A percentile compares a stretch with the other conserved stretches of the same genome.
Conservation (phyloP, 2,888 invertebrate species). For the Lottia gigantea region DNA sequence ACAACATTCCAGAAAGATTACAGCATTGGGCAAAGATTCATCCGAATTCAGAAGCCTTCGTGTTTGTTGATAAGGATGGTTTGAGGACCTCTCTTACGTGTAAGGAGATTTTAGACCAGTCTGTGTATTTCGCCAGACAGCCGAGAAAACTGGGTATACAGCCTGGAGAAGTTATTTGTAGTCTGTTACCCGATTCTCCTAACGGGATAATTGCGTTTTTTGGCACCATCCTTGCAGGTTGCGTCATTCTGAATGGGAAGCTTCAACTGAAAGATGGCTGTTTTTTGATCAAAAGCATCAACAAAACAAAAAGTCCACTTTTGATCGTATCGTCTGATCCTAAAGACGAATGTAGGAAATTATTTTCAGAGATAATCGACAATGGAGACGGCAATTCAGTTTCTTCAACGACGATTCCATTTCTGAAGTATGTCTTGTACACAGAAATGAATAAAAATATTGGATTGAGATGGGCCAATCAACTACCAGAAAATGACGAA, state of each 20-base stretch:
- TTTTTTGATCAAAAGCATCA: constrained; percentile 8
- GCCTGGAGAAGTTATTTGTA: constrained; percentile 12
- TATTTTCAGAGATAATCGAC: background rate
- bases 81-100: background rate
- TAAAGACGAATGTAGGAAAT: background rate
- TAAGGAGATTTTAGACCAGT: constrained; percentile 3
- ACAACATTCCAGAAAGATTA: constrained; percentile 10
- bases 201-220: constrained; percentile 9
- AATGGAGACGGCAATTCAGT: background rate
- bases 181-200: constrained; percentile 12
- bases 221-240: constrained; percentile 12
- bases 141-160: constrained; percentile 1
- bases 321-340: background rate
- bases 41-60: constrained; percentile 6
- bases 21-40: constrained; percentile 8
- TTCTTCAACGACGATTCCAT: background rate
- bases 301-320: background rate
- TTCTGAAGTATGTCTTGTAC: background rate
- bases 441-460: background rate
- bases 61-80: constrained; percentile 3
- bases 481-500: background rate
- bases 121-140: background rate
- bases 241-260: background rate
- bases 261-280: constrained; percentile 8
- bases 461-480: background rate